Evolutionary conservation across 2,113 vertebrate genomes (phyloP).

Genomic region (Chitala chitala): DNA sequence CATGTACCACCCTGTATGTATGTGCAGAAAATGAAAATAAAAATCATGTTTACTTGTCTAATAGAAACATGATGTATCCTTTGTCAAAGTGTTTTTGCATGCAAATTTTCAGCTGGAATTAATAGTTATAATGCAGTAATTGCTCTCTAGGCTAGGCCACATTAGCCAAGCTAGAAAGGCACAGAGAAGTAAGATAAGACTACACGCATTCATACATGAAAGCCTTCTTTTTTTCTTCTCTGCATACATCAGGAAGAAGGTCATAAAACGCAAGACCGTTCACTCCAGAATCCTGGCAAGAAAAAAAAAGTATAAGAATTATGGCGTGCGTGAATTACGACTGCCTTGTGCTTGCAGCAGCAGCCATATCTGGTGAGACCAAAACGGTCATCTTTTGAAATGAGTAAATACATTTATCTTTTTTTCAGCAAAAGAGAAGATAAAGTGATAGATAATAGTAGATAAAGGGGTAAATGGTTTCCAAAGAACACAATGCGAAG

Average conservation of each 20-base stretch:
- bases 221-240: slow-evolving; percentile 24
- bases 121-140: too few species aligned
- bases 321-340: background rate
- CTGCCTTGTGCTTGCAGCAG: background rate
- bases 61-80: background rate
- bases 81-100: background rate
- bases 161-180: slow-evolving; percentile 39
- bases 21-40: too few species aligned
- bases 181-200: slow-evolving; percentile 32
- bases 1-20: background rate
- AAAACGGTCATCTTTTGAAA: background rate
- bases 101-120: slow-evolving; percentile 14
- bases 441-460: background rate
- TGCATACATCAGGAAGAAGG: background rate
- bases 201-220: slow-evolving; percentile 11
- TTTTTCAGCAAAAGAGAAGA: background rate
- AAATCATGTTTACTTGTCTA: background rate
- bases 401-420: slow-evolving; percentile 5
- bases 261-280: background rate
- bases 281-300: background rate
- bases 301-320: background rate
- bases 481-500: background rate
- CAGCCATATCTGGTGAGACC: background rate
- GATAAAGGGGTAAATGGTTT: slow-evolving; percentile 15
- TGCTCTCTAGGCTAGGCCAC: slow-evolving; percentile 14